phyloP scores from a whole-genome alignment of 2,888 invertebrate species.

The Polydrusus tereticollis region DNA sequence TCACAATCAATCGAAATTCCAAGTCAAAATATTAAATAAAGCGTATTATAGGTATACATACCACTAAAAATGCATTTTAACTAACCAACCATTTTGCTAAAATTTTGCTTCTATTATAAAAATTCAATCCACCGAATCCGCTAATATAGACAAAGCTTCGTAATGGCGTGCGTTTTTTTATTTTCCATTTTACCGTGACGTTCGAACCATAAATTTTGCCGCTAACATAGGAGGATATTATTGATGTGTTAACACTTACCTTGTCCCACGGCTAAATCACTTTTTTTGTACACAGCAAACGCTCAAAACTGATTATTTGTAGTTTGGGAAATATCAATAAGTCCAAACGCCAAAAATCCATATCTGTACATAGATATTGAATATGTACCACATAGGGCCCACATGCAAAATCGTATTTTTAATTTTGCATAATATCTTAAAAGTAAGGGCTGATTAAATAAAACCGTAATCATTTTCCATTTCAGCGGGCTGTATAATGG shows the following conservation, averaged over 20 bases:
- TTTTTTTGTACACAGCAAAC: slow-evolving; percentile 28
- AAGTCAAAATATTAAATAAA: background rate
- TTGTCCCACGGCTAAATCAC: slow-evolving; percentile 48
- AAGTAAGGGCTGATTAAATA: no score
- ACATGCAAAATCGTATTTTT: no score
- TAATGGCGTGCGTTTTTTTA: slow-evolving; percentile 27
- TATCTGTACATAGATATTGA: background rate
- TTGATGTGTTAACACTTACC: slow-evolving; percentile 64
- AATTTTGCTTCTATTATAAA: slow-evolving; percentile 25
- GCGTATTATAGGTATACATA: background rate
- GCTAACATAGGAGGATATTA: slow-evolving; percentile 63
- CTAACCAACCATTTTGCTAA: slow-evolving; percentile 11
- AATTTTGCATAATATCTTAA: no score
- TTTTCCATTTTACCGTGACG: slow-evolving; percentile 45
- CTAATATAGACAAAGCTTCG: slow-evolving; percentile 33
- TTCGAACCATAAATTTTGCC: slow-evolving; percentile 63
- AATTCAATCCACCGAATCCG: slow-evolving; percentile 31
- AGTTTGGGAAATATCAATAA: slow-evolving; percentile 8
- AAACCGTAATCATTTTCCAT: no score
- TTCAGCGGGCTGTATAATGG: no score
- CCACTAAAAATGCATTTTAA: background rate
- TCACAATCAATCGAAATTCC: no score
- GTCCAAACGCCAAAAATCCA: background rate
- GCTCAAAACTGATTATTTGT: slow-evolving; percentile 33
- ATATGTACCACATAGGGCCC: no score